Evolutionary conservation across 2,113 vertebrate species (phyloP).

Genomic region (Actinemys pallida): DNA sequence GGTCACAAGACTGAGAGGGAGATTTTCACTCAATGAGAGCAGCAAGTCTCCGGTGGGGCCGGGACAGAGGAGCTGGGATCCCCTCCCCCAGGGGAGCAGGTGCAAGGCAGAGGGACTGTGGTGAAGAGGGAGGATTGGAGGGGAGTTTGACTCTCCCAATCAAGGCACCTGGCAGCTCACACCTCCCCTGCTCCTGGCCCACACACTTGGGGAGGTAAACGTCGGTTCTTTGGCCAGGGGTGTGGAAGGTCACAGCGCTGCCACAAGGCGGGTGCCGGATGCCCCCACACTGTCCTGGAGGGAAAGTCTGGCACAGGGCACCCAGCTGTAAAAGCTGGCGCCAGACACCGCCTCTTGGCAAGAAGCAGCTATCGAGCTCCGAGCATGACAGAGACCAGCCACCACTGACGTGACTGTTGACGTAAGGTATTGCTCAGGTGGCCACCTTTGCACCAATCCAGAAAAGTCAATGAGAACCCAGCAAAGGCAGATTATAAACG

Average conservation of each 20-base stretch:
- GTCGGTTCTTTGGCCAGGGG: background rate
- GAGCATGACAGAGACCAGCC: background rate
- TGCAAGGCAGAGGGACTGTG: too few relatives aligned
- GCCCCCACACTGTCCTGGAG: background rate
- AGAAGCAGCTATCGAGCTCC: background rate
- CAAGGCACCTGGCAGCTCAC: background rate
- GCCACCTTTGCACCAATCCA: background rate
- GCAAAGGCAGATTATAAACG: background rate
- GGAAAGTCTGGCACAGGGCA: background rate
- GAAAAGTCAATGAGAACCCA: background rate
- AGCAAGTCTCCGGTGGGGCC: too few relatives aligned
- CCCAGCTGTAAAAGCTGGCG: background rate
- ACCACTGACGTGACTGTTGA: background rate
- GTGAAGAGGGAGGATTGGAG: too few relatives aligned
- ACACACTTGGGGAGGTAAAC: too few relatives aligned
- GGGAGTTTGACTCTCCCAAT: too few relatives aligned
- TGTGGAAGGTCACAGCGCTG: background rate
- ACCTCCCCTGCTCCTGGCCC: background rate
- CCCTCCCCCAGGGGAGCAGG: too few relatives aligned
- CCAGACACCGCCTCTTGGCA: background rate
- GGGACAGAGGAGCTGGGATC: too few relatives aligned
- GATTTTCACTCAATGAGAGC: too few relatives aligned
- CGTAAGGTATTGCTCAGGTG: background rate
- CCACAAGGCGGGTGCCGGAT: too few relatives aligned
- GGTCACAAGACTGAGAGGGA: too few relatives aligned